Evolutionary conservation across 2,113 vertebrate genomes (phyloP).

Genomic region (Chaetodon trifascialis): DNA sequence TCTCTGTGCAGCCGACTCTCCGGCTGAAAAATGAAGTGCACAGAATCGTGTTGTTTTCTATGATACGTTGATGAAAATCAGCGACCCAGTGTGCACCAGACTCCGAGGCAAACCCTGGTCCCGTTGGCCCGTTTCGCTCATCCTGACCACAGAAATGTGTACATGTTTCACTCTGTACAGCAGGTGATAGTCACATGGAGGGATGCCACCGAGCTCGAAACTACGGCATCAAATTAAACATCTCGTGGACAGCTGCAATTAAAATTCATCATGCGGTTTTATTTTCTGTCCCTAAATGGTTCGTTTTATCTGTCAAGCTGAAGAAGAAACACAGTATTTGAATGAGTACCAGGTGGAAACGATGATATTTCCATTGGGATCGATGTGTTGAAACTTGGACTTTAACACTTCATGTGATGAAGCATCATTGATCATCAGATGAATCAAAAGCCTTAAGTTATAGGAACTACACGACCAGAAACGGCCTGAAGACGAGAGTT

Average conservation of each 20-base stretch:
- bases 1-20: neutral
- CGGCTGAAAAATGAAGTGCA: slow-evolving; percentile 15
- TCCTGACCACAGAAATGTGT: slow-evolving; percentile 1
- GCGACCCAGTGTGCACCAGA: neutral
- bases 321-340: neutral
- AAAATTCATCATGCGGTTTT: slow-evolving; percentile 37
- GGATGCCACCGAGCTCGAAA: slow-evolving; percentile 5
- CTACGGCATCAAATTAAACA: slow-evolving; percentile 1
- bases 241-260: slow-evolving; percentile 17
- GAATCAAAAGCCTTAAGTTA: slow-evolving; percentile 46
- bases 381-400: neutral
- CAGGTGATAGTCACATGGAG: neutral
- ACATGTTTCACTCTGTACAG: slow-evolving; percentile 7
- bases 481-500: neutral
- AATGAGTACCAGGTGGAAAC: neutral
- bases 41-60: slow-evolving; percentile 26
- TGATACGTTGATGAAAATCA: neutral
- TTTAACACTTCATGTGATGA: neutral
- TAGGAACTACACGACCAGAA: neutral
- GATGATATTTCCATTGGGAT: neutral
- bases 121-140: slow-evolving; percentile 9
- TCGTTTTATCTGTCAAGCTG: slow-evolving; percentile 8
- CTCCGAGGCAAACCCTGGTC: slow-evolving; percentile 48
- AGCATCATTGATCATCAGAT: neutral
- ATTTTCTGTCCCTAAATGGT: slow-evolving; percentile 22